phyloP scores from a whole-genome alignment of 2,113 vertebrate species.

The Trichomycterus rosablanca region DNA sequence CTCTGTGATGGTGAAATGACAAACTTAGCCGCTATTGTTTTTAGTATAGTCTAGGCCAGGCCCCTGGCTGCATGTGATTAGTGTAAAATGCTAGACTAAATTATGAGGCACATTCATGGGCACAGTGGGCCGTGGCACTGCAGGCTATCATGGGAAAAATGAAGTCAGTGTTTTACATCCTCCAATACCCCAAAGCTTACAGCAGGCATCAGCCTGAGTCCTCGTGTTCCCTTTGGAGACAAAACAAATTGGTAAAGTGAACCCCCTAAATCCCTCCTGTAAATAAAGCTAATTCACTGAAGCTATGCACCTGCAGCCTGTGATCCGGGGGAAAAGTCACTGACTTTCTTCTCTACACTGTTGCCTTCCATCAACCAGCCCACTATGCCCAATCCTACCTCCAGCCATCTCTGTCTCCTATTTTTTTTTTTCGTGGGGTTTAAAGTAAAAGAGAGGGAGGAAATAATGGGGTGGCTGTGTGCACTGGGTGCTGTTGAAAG shows the following conservation, averaged over 20 bases:
- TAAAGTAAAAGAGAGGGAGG: constrained; percentile 10
- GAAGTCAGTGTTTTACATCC: constrained; percentile 46
- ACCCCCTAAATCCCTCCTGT: not conserved
- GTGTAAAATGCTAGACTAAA: constrained; percentile 38
- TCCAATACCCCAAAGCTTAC: constrained; percentile 33
- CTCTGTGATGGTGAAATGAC: constrained; percentile 21
- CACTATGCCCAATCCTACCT: constrained; percentile 15
- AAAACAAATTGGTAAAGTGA: constrained; percentile 42
- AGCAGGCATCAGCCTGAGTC: constrained; percentile 32
- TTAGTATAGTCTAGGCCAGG: constrained; percentile 24
- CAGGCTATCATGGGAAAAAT: constrained; percentile 43
- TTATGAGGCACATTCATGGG: constrained; percentile 40
- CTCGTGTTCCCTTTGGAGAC: constrained; percentile 38
- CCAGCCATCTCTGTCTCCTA: constrained; percentile 13
- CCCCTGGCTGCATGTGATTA: constrained; percentile 26
- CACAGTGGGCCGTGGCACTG: constrained; percentile 30
- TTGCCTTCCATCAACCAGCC: constrained; percentile 30
- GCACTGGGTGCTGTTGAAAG: constrained; percentile 36
- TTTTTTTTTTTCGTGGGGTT: constrained; percentile 1
- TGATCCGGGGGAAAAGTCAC: constrained; percentile 33
- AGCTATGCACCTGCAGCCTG: constrained; percentile 48
- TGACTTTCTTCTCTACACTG: constrained; percentile 34
- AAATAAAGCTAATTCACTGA: constrained; percentile 34
- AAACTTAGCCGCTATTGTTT: constrained; percentile 28
- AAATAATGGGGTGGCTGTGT: constrained; percentile 43